phyloP scores from a whole-genome alignment of 2,888 invertebrate species.

The Spisula solida region DNA sequence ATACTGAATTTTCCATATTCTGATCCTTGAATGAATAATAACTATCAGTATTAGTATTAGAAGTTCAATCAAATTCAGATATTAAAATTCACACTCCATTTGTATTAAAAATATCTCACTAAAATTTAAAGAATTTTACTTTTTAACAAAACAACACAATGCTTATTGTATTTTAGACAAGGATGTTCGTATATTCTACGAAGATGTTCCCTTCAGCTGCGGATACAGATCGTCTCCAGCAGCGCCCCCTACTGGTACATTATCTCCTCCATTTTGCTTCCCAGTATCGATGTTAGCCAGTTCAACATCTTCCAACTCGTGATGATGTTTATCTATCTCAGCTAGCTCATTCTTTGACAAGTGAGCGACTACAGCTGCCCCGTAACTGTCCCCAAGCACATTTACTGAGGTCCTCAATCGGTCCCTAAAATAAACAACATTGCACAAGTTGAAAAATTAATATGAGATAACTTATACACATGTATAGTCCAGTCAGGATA shows the following conservation, averaged over 20 bases:
- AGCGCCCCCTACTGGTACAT: constrained; percentile 3
- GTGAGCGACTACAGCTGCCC: constrained; percentile 89
- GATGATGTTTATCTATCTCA: constrained; percentile 79
- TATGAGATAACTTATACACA: no score
- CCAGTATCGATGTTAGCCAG: not conserved
- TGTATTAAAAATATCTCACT: no score
- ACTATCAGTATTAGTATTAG: no score
- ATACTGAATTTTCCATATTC: no score
- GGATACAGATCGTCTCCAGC: constrained; percentile 36
- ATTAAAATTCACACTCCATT: not conserved
- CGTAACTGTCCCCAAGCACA: constrained; percentile 89
- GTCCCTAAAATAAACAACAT: constrained; percentile 86
- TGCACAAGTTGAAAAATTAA: no score
- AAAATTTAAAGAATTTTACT: no score
- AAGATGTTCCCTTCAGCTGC: not conserved
- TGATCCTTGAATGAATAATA: no score
- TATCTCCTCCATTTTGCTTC: constrained; percentile 49
- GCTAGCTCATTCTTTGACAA: constrained; percentile 88
- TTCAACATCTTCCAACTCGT: constrained; percentile 53
- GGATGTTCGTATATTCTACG: no score
- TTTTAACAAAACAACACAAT: not conserved
- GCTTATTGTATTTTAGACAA: not conserved
- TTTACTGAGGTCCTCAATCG: constrained; percentile 89
- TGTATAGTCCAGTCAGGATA: no score
- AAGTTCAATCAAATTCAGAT: not conserved